Evolutionary conservation across 2,113 vertebrate species (phyloP).

Genomic region (Cryptotis parvus): DNA sequence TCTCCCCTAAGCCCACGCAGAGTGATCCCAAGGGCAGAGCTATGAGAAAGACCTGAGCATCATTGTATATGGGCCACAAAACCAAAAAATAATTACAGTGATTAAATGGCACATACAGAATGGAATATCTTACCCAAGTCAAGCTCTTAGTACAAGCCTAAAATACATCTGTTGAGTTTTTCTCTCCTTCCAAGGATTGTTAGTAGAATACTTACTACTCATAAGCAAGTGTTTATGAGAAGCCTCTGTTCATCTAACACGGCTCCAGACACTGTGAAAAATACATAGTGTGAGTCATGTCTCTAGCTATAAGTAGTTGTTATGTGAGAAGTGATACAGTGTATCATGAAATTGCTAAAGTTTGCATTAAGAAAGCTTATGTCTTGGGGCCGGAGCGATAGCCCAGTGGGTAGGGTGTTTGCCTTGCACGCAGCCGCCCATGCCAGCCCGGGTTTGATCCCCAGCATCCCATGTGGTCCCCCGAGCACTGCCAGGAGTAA

Average conservation of each 20-base stretch:
- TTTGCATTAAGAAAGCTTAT: not conserved
- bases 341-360: not conserved
- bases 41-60: too few species aligned
- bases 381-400: too few species aligned
- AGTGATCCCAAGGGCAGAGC: too few species aligned
- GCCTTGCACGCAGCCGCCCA: too few species aligned
- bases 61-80: too few species aligned
- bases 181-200: not conserved
- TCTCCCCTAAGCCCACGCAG: too few species aligned
- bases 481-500: too few species aligned
- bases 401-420: too few species aligned
- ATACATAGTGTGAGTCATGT: not conserved
- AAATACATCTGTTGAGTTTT: not conserved
- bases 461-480: too few species aligned
- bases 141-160: not conserved
- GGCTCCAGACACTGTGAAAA: not conserved
- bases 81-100: not conserved
- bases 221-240: not conserved
- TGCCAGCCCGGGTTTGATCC: too few species aligned
- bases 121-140: not conserved
- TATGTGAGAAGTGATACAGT: not conserved
- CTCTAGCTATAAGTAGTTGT: not conserved
- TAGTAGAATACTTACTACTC: not conserved
- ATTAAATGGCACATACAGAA: constrained; percentile 12
- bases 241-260: not conserved